These are phyloP conservation scores for Griposia aprilina DNA, from an alignment of 2,888 invertebrate genomes.

Conservation along the genomic window DNA sequence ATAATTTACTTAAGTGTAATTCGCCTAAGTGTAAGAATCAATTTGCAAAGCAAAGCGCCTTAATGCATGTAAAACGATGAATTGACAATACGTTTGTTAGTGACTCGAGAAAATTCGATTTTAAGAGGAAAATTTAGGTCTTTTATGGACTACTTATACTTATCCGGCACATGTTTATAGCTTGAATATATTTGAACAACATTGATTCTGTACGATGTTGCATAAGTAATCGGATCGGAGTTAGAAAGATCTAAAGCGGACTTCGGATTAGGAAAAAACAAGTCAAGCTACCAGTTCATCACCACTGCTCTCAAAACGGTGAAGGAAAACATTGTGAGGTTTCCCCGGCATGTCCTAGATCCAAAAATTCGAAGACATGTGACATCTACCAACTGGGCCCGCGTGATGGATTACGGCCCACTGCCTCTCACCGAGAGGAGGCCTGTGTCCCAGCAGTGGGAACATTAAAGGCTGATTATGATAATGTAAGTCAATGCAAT, in stretches of 20 bases:
- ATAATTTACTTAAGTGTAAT: neutral
- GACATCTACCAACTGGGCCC: too few species aligned
- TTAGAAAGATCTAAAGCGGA: neutral
- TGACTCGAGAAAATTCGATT: slow-evolving; percentile 12
- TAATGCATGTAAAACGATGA: slow-evolving; percentile 8
- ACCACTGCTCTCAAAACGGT: too few species aligned
- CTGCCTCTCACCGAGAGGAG: too few species aligned
- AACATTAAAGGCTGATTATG: too few species aligned
- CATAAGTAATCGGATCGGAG: neutral
- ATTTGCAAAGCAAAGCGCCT: slow-evolving; percentile 7
- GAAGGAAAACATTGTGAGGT: too few species aligned
- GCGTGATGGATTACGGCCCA: too few species aligned
- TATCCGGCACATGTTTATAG: neutral
- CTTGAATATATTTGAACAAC: neutral
- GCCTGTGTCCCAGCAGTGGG: too few species aligned
- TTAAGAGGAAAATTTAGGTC: neutral
- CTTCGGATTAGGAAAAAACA: too few species aligned
- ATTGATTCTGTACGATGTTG: neutral
- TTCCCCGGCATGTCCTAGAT: too few species aligned
- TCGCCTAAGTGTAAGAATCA: neutral
- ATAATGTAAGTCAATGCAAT: neutral
- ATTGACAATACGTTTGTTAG: neutral
- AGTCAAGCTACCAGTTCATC: too few species aligned
- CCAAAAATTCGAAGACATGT: too few species aligned
- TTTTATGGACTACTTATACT: too few species aligned